These are phyloP conservation scores for Scomberomorus guttatus DNA, from an alignment of 2,797 vertebrate genomes.

Conservation along the genomic window DNA sequence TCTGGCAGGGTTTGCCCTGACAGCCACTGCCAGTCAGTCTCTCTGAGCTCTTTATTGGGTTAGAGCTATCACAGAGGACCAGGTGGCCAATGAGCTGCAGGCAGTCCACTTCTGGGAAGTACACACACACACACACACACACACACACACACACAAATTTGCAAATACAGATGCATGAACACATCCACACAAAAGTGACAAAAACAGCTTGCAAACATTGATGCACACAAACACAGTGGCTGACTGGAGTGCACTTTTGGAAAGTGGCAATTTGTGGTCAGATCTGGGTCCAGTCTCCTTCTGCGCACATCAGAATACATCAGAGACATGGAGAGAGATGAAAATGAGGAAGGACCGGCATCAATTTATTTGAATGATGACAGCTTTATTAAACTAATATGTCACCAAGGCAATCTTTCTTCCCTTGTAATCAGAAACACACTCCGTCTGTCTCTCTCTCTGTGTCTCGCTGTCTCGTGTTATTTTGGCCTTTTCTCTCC, in stretches of 20 bases:
- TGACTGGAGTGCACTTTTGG: constrained; percentile 10
- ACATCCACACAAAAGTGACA: constrained; percentile 15
- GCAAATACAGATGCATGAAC: constrained; percentile 23
- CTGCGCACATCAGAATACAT: constrained; percentile 34
- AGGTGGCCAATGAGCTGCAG: constrained; percentile 72
- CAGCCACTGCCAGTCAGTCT: constrained; percentile 62
- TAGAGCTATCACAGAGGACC: constrained; percentile 71
- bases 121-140: constrained; percentile 12
- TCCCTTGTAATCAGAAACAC: constrained; percentile 50
- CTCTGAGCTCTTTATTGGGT: constrained; percentile 73
- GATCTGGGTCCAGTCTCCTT: constrained; percentile 6
- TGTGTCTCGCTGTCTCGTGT: neutral
- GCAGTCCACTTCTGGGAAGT: constrained; percentile 75
- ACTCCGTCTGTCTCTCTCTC: constrained; percentile 11
- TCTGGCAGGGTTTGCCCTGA: constrained; percentile 35
- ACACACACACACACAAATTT: constrained; percentile 19
- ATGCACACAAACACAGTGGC: constrained; percentile 10
- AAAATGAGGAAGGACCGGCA: constrained; percentile 39
- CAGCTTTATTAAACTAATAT: constrained; percentile 74
- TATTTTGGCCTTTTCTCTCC: constrained; percentile 29
- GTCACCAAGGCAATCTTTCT: constrained; percentile 63
- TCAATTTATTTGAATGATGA: constrained; percentile 51
- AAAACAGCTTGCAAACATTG: constrained; percentile 15
- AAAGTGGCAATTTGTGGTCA: constrained; percentile 28
- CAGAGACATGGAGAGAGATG: constrained; percentile 10